Conservation (phyloP, 1,140 invertebrate genomes). For the honey bee (Apis mellifera) region DNA sequence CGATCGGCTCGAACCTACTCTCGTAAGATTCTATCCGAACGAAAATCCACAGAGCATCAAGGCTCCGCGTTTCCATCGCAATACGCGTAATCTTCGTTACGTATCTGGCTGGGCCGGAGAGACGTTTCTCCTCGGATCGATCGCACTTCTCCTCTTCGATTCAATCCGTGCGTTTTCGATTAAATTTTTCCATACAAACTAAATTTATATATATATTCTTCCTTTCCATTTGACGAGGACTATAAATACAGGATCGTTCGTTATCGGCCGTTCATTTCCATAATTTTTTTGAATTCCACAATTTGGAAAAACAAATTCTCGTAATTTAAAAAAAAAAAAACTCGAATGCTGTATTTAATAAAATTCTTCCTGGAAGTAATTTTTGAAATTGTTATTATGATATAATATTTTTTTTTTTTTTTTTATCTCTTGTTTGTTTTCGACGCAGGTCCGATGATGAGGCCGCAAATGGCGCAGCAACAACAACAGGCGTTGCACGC, state of each 20-base stretch:
- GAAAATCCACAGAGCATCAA: constrained; percentile 43
- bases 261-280: no score
- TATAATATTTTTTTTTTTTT: no score
- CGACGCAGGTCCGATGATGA: constrained; percentile 85
- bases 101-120: not conserved
- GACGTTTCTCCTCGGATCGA: constrained; percentile 19
- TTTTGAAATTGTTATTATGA: not conserved
- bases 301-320: no score
- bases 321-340: no score
- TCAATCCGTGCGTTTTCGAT: not conserved
- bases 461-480: constrained; percentile 82
- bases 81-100: constrained; percentile 1
- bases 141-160: not conserved
- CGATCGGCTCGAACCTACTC: constrained; percentile 53
- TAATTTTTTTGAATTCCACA: no score
- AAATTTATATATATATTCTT: not conserved
- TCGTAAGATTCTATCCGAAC: constrained; percentile 55
- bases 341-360: no score
- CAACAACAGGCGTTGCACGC: constrained; percentile 80
- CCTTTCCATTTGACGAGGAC: not conserved
- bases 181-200: not conserved
- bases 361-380: no score
- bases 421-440: not conserved
- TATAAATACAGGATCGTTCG: no score
- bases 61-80: not conserved